These are phyloP conservation scores for Atherinosoma microstoma DNA, from an alignment of 2,797 vertebrate species.

Conservation along the genomic window DNA sequence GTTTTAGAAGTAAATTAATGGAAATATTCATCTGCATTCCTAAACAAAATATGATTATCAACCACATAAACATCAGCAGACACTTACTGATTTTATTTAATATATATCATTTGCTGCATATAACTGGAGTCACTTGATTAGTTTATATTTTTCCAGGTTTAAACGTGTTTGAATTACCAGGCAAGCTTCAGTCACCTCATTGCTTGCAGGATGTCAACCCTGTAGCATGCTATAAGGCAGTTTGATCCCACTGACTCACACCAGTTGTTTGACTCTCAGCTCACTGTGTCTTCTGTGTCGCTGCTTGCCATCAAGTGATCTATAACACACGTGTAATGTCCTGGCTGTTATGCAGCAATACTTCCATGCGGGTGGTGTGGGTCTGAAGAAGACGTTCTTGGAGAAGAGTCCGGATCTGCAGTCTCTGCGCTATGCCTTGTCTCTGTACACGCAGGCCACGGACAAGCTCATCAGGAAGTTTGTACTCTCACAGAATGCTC, in stretches of 20 bases:
- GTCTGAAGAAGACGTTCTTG: constrained; percentile 96
- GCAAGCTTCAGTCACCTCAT: background rate
- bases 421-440: constrained; percentile 94
- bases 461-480: constrained; percentile 99
- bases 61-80: too few species aligned
- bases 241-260: too few species aligned
- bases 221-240: background rate
- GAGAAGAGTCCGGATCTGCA: constrained; percentile 97
- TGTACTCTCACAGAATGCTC: constrained; percentile 90
- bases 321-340: constrained; percentile 18
- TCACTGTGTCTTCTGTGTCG: background rate
- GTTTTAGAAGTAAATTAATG: too few species aligned
- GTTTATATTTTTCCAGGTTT: background rate
- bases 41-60: too few species aligned
- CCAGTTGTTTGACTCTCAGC: too few species aligned
- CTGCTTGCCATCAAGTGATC: background rate
- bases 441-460: constrained; percentile 97
- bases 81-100: too few species aligned
- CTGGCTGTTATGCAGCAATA: constrained; percentile 88
- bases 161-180: constrained; percentile 13
- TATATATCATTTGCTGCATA: background rate
- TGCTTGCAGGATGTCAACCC: background rate
- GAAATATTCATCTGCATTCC: too few species aligned
- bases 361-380: constrained; percentile 95
- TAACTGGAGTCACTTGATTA: background rate